phyloP scores from a whole-genome alignment of 2,113 vertebrate species.

The Sylvietta virens region DNA sequence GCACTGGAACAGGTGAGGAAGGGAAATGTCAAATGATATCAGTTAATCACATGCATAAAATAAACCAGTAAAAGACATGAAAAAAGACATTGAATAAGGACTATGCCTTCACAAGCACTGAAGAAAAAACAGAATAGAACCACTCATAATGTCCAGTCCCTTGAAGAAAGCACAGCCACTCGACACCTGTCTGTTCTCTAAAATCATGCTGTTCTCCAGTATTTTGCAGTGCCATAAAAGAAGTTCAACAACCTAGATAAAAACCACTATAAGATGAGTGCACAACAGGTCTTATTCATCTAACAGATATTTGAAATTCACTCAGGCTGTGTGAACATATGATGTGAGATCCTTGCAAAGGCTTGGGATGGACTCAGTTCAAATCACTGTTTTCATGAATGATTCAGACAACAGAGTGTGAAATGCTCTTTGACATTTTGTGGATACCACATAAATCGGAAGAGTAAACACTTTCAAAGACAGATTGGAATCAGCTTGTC shows the following conservation, averaged over 20 bases:
- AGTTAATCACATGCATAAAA: fast-evolving
- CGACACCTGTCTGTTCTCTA: background rate
- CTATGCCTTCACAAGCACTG: background rate
- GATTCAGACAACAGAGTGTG: background rate
- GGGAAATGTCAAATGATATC: background rate
- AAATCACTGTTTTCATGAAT: background rate
- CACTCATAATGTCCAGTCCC: background rate
- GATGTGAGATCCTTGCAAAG: background rate
- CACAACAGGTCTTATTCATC: background rate
- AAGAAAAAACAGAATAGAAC: background rate
- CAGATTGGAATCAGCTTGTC: background rate
- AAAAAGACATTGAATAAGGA: background rate
- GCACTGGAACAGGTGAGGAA: background rate
- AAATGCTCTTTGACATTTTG: background rate
- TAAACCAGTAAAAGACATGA: background rate
- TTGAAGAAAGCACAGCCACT: background rate
- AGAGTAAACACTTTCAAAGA: background rate
- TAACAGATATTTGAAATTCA: background rate
- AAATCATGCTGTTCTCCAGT: background rate
- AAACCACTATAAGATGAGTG: background rate
- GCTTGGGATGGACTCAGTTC: background rate
- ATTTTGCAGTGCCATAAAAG: background rate
- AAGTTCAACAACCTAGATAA: background rate
- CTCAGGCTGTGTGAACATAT: background rate
- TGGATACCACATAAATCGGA: background rate